Base-by-base conservation (phyloP, 2,797 vertebrate species). In the Halcyon leucocephala region DNA sequence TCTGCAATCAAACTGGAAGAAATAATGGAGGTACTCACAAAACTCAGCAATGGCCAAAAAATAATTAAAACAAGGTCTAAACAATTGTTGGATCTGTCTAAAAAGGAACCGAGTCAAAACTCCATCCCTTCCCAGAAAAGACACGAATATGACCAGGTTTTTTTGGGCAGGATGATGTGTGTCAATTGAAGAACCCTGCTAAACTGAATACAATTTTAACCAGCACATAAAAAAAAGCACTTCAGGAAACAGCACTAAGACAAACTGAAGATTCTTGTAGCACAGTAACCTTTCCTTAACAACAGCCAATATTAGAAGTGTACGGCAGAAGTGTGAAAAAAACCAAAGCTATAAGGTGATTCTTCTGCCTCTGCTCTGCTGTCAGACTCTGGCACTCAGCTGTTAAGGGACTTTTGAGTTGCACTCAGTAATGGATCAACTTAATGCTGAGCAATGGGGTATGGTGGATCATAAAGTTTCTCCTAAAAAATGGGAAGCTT, bases 51-150 rank as follows among this genome's bases (percentile, higher is more conserved):
- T 42, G 46, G 94, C 94, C 95, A 96, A 86, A 93, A 96, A 89
- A 94, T 93, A 95, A 97, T 95, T 89, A 90, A 91, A 96, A 92
- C 92, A 97, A 95, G 93, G 62, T 19, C 49, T 86, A 76, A 90
- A 90, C 90, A 91, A 55, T 76, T 62, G 72, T 46, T 97, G 90
- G 90, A 95, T 39, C 62, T 9, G 17, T 86, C 72, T 81, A 5
- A 24, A 81, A 78, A 94, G 82, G 54, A 90, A 91, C 21, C 1
- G 41, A 90, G 69, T 91, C 80, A 91, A 95, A 91, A 95, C 83
- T 71, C 58, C 0, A 0, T 39, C 46, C 33, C 35, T 93, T 97
- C 73, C 54, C 87, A 95, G 93, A 90, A 94, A 83, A 95, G 82
- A 67, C 10, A 96, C 76, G 90, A 88, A 88, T 57, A 71, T 0